Evolutionary conservation across 2,113 vertebrate species (phyloP).

Genomic region (Synodontis membranacea): DNA sequence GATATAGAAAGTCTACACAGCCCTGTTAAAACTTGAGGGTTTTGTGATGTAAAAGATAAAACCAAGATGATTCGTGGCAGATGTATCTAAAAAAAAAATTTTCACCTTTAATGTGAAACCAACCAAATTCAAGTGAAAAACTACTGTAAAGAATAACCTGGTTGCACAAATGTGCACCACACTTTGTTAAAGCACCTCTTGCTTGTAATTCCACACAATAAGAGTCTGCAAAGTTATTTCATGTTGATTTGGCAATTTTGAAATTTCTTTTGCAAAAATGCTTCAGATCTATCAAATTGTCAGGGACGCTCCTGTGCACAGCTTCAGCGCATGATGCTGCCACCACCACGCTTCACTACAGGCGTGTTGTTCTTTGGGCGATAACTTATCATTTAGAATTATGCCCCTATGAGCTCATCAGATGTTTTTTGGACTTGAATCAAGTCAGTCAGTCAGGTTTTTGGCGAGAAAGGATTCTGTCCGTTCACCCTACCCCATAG

Average conservation of each 20-base stretch:
- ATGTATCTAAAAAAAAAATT: too few species aligned
- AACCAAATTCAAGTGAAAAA: not conserved
- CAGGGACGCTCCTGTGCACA: not conserved
- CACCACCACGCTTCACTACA: not conserved
- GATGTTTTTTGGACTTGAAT: not conserved
- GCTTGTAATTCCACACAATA: not conserved
- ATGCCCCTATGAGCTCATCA: not conserved
- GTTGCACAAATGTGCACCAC: not conserved
- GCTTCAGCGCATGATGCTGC: not conserved
- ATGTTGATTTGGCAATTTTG: not conserved
- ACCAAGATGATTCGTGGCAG: not conserved
- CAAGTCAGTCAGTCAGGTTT: too few species aligned
- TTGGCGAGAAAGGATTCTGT: not conserved
- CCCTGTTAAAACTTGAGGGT: too few species aligned
- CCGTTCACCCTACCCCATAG: not conserved
- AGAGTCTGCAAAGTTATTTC: not conserved
- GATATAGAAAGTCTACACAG: not conserved
- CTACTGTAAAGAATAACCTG: not conserved
- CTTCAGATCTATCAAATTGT: not conserved
- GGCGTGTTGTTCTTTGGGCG: not conserved
- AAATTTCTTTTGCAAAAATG: too few species aligned
- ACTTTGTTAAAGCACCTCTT: not conserved
- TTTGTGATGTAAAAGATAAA: not conserved
- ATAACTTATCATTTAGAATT: not conserved
- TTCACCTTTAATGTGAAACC: not conserved